A percentile compares a stretch with the other conserved stretches of the same genome.
phyloP scores from a whole-genome alignment of 1,140 invertebrate species.

The Euwallacea fornicatus region DNA sequence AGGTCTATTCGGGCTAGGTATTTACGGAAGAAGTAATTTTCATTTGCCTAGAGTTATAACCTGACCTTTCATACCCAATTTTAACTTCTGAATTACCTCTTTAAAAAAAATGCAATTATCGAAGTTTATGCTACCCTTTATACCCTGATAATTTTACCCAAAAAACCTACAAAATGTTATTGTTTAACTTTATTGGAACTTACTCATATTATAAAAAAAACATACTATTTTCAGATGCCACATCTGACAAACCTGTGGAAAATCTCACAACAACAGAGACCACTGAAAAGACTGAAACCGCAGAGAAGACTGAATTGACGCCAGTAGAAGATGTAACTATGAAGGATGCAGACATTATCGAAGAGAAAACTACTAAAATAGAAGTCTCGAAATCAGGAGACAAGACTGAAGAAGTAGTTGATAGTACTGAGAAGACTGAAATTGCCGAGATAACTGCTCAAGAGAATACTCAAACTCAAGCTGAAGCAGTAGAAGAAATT shows the following conservation, averaged over 20 bases:
- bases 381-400: not conserved
- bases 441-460: not conserved
- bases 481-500: constrained; percentile 3
- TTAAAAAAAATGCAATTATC: not conserved
- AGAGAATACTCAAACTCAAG: constrained; percentile 5
- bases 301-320: not conserved
- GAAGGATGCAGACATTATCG: not conserved
- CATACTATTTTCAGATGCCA: not conserved
- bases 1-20: too few species aligned
- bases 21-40: too few species aligned
- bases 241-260: constrained; percentile 2
- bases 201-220: not conserved
- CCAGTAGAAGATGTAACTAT: constrained; percentile 1
- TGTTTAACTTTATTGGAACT: not conserved
- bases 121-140: too few species aligned
- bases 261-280: not conserved
- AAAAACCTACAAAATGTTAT: too few species aligned
- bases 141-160: too few species aligned
- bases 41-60: too few species aligned
- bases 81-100: not conserved
- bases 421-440: constrained; percentile 12
- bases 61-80: too few species aligned
- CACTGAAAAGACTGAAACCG: constrained; percentile 30
- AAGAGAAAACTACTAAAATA: not conserved
- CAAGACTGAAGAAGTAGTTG: constrained; percentile 17